These are phyloP conservation scores for Acleris sparsana DNA, from an alignment of 2,888 invertebrate genomes.

Conservation along the genomic window DNA sequence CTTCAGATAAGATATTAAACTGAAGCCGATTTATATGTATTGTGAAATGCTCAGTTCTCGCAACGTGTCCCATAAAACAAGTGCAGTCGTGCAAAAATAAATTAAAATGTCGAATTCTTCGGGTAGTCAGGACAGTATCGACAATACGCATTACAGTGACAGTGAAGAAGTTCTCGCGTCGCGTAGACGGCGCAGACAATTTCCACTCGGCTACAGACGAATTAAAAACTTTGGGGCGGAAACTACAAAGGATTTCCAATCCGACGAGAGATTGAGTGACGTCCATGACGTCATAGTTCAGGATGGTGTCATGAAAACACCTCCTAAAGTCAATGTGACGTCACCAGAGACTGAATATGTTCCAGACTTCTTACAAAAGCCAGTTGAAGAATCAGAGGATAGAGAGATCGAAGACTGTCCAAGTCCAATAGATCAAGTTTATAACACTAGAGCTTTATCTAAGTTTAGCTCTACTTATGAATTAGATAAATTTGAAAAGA, in stretches of 20 bases:
- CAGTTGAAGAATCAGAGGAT: slow-evolving; percentile 8
- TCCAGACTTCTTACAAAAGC: slow-evolving; percentile 8
- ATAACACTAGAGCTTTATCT: slow-evolving; percentile 24
- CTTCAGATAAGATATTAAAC: slow-evolving; percentile 20
- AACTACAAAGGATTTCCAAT: slow-evolving; percentile 11
- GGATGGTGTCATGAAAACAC: slow-evolving; percentile 30
- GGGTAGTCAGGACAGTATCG: slow-evolving; percentile 4
- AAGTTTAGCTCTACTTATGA: slow-evolving; percentile 31
- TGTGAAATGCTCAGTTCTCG: slow-evolving; percentile 12
- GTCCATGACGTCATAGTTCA: slow-evolving; percentile 7
- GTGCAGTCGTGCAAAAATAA: not conserved
- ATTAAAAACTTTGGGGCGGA: slow-evolving; percentile 1
- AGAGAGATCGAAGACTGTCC: slow-evolving; percentile 15
- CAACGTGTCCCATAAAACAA: slow-evolving; percentile 3
- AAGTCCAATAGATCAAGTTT: slow-evolving; percentile 18
- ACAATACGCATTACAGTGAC: slow-evolving; percentile 20
- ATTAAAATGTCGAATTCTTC: slow-evolving; percentile 27
- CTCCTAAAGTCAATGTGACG: slow-evolving; percentile 9
- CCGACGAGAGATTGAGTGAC: not conserved
- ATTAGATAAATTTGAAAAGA: slow-evolving; percentile 36
- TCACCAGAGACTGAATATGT: slow-evolving; percentile 21
- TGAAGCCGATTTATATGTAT: slow-evolving; percentile 2
- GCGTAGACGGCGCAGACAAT: slow-evolving; percentile 3
- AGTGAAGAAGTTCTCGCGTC: slow-evolving; percentile 14
- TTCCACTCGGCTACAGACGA: slow-evolving; percentile 9